Evolutionary conservation across 2,113 vertebrate genomes (phyloP), one percentile per base, ranked within the genome.

Genomic region (Peromyscus leucopus): DNA sequence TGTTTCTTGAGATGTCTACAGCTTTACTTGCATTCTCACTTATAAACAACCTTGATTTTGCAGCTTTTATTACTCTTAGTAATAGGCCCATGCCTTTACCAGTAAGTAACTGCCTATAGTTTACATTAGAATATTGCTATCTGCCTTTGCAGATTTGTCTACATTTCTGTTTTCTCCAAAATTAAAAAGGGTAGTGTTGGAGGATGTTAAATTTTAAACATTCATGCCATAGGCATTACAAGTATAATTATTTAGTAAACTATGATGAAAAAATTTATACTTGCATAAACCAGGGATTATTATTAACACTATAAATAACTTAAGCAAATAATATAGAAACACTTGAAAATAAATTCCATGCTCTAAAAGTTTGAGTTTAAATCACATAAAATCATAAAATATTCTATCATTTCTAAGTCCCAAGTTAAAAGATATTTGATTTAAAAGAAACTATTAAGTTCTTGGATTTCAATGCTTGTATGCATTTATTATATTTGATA

Each of bases 401-500:
- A 72, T 39, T 88, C 7, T 22, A 5, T 28, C 63, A 9, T 63
- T 86, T 36, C 24, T 39, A 89, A 71, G 51, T 87, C 69, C 31
- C 69, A 0, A 2, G 19, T 48, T 59, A 39, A 93, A 93, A 96
- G 21, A 33, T 3, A 42, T 63, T 83, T 89, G 28, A 28, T 84
- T 96, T 95, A 22, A 83, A 94, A 90, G 22, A 42, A 90, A 95
- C 63, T 87, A 36, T 15, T 87, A 69, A 82, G 75, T 9, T 84
- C 24, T 61, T 90, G 63, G 46, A 24, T 22, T 88, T 33, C 46
- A 96, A 46, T 0, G 7, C 63, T 9, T 96, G 59, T 51, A n/a
- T 46, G 2, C 33, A 78, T 46, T 16, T 93, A 71, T 78, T 75
- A 57, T 63, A 9, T 72, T 51, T 82, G 86, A 63, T 76, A 87